Base-by-base conservation (phyloP, 2,113 vertebrate species). In the Noctilio leporinus region DNA sequence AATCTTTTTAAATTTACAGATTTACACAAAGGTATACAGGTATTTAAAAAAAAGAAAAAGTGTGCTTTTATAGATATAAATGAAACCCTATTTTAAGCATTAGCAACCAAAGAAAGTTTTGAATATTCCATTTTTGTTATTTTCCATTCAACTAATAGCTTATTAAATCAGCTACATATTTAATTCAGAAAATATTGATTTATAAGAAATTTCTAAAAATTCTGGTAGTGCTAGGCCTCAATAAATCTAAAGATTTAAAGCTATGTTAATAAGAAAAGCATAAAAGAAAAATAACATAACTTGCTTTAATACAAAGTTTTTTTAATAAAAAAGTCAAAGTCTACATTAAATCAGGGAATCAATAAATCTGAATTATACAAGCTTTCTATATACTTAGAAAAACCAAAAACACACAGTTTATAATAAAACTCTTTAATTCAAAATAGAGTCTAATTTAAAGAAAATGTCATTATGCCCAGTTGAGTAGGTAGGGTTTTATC, bases 301-400 rank as follows among this genome's bases (percentile, higher is more conserved):
- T 96, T 91, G 80, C 75, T 97, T 96, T 94, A 89, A 92, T 97
- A 95, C 75, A 97, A 97, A 97, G 40, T 57, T 96, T 97, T 93
- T 97, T 97, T 96, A 95, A 97, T 93, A 86, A 97, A 97, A 97
- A 96, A 77, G 80, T 85, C 72, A 82, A 91, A 89, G 73, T 96
- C 97, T 97, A 97, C 94, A 95, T 96, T 96, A 95, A 96, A 94
- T 94, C 90, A 94, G 88, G 96, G 97, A 97, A 95, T 96, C 59
- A 93, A 95, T 67, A 96, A 85, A 94, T 86, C 77, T 94, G 85
- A 96, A 90, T 96, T 97, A 94, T 92, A 96, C 96, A 97, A 90
- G 90, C 84, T 95, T 97, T 95, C 95, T 92, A 93, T 87, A 94
- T 93, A 86, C 70, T 95, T 97, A 97, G 96, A 96, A 97, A 97